These are phyloP conservation scores for Bathynomus jamesi DNA, from an alignment of 1,140 invertebrate genomes.

Conservation along the genomic window DNA sequence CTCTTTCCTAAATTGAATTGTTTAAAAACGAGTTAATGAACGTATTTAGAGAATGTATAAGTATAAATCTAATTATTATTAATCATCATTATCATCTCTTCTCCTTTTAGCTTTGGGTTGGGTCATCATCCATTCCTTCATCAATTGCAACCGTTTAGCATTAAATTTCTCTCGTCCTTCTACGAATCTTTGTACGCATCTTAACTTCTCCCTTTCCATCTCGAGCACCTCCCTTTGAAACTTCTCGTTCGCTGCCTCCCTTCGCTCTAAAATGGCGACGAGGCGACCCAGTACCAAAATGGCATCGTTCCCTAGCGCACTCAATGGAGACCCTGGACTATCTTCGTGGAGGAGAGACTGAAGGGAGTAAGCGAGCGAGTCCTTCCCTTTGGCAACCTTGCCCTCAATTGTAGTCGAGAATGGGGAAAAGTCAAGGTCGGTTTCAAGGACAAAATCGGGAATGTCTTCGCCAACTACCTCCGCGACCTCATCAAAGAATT, in stretches of 20 bases:
- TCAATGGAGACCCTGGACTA: background rate
- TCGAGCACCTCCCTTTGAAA: background rate
- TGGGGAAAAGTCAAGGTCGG: background rate
- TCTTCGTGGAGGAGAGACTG: background rate
- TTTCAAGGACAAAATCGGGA: background rate
- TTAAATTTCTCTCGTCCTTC: background rate
- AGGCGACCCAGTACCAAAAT: background rate
- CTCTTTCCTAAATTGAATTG: too few species aligned
- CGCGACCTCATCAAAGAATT: background rate
- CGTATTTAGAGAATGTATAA: too few species aligned
- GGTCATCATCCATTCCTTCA: background rate
- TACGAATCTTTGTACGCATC: background rate
- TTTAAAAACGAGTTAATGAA: too few species aligned
- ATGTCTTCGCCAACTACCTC: background rate
- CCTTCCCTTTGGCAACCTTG: background rate
- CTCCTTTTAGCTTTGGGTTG: background rate
- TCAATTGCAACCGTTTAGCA: background rate
- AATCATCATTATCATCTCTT: background rate
- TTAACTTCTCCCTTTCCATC: background rate
- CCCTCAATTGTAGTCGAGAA: background rate
- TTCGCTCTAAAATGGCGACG: background rate
- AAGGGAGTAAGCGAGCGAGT: background rate
- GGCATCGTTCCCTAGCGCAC: background rate
- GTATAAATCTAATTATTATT: too few species aligned
- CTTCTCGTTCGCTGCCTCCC: background rate